Percentiles rank a stretch among this genome's conserved stretches.
Evolutionary conservation across 2,113 vertebrate genomes (phyloP).

Genomic region (Salvelinus fontinalis): DNA sequence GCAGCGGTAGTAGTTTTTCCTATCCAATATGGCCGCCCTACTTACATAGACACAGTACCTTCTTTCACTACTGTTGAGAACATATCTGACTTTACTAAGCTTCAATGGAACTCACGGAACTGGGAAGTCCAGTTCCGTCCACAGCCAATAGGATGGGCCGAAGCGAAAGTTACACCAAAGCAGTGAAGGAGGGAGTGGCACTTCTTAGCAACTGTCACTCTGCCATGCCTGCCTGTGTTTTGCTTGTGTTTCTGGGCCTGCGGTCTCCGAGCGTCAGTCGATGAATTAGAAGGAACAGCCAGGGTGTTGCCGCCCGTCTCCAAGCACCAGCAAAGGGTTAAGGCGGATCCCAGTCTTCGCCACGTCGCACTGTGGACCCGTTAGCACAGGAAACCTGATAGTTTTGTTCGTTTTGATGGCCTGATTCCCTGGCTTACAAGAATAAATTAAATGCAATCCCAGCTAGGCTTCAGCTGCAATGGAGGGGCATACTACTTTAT

Average conservation of each 20-base stretch:
- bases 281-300: constrained; percentile 25
- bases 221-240: background rate
- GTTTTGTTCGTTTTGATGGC: constrained; percentile 81
- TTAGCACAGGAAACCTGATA: constrained; percentile 78
- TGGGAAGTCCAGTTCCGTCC: background rate
- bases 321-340: constrained; percentile 57
- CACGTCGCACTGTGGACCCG: constrained; percentile 58
- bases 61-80: too few species aligned
- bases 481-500: constrained; percentile 88
- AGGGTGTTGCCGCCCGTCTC: background rate
- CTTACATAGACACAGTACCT: too few species aligned
- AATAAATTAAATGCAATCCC: constrained; percentile 90
- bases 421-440: constrained; percentile 76
- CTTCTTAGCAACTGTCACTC: constrained; percentile 23
- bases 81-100: too few species aligned
- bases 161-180: background rate
- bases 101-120: background rate
- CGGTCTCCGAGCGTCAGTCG: background rate
- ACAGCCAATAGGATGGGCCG: background rate
- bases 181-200: constrained; percentile 3
- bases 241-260: background rate
- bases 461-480: constrained; percentile 83
- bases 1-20: background rate
- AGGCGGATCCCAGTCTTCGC: constrained; percentile 38
- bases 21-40: constrained; percentile 2